A percentile compares a stretch with the other conserved stretches of the same genome.
Evolutionary conservation across 2,888 invertebrate genomes (phyloP).

Genomic region (Pristionchus mayeri): DNA sequence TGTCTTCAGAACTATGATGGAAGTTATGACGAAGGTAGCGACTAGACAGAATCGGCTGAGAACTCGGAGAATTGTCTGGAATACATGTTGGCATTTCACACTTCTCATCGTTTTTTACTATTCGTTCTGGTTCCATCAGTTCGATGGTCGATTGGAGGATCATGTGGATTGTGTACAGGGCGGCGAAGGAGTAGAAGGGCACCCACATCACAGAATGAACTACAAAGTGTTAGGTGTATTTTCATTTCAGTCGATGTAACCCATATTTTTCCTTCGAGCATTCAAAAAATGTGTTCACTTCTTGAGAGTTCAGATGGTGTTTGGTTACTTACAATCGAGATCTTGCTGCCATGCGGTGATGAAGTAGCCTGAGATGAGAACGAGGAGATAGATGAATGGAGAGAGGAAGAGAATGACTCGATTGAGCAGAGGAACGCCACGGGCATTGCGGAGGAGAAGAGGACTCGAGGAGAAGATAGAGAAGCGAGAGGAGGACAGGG

Average conservation of each 20-base stretch:
- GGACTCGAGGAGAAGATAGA: neutral
- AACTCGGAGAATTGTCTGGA: neutral
- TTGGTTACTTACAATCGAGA: neutral
- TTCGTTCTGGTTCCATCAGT: slow-evolving; percentile 4
- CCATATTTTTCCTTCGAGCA: no score
- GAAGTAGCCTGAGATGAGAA: neutral
- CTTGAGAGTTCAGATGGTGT: no score
- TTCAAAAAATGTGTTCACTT: no score
- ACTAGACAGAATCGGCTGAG: neutral
- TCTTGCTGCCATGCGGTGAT: slow-evolving; percentile 14
- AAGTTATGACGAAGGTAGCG: neutral
- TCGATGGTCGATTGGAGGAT: neutral
- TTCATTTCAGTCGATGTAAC: no score
- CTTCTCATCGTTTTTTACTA: neutral
- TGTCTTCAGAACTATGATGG: neutral
- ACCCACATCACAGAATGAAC: slow-evolving; percentile 19
- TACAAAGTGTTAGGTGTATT: neutral
- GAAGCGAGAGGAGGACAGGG: neutral
- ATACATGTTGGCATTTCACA: neutral
- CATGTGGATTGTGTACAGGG: slow-evolving; percentile 1
- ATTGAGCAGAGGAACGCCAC: neutral
- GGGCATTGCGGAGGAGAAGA: rapidly evolving
- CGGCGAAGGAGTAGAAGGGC: slow-evolving; percentile 4
- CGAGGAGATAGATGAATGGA: neutral
- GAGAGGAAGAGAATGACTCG: neutral